Evolutionary conservation across 2,888 invertebrate genomes (phyloP), one percentile per base, ranked within the genome.

Genomic region (Anticlea derivata): DNA sequence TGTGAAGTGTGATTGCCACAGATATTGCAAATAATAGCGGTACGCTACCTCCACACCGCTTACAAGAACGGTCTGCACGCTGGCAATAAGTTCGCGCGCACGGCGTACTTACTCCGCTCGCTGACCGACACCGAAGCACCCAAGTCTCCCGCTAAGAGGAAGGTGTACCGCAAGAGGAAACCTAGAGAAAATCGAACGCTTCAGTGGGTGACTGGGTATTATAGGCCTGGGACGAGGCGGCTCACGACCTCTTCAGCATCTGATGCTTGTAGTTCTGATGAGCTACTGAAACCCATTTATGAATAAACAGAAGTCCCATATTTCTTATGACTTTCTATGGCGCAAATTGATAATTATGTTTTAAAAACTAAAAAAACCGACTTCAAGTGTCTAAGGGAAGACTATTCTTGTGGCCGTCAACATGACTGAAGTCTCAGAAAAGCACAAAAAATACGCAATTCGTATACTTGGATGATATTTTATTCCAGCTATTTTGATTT

Each of bases 21-120:
- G 89, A 79, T 86, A 50, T 56, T 87, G 1, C 89, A 90, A 80
- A 80, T 81, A 24, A 68, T 83, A 51, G 83, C 86, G 5, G 86
- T 79, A 1, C 77, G 89, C 1, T 90, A 87, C 52, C 77, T 90
- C 1, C 89, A 90, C 60, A 90, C 89, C 1, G 89, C 89, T 0
- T 89, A 89, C 61, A 75, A 78, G 10, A 83, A 79, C 46, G 89
- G 89, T 0, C 60, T 90, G 0, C 83, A 88, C 55, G 75, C 80
- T 8, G 88, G 80, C n/a, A 85, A 86, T 60, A 82, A 79, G 39
- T 76, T 82, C 8, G 65, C 73, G 0, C 84, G 88, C 57, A 73
- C 75, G 23, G 87, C 89, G 3, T 89, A 85, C 59, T 63, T 90
- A 4, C 68, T 89, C 1, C 82, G 87, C 0, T 86, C 89, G 0